phyloP scores from a whole-genome alignment of 2,113 vertebrate species.

The Ictalurus punctatus region DNA sequence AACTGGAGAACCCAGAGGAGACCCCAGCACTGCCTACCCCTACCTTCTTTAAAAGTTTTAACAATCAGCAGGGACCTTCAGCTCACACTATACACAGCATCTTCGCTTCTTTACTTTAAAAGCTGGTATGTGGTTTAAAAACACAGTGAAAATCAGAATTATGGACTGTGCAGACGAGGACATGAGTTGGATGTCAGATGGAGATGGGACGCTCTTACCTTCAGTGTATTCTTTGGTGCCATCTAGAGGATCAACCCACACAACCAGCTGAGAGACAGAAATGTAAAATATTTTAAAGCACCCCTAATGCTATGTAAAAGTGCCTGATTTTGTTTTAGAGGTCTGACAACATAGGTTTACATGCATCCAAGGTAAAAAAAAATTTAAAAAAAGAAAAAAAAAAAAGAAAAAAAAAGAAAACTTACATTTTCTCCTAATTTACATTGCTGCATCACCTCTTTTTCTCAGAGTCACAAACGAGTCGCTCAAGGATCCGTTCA shows the following conservation, averaged over 20 bases:
- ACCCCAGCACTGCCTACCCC: not conserved
- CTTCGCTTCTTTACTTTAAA: not conserved
- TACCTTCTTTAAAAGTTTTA: not conserved
- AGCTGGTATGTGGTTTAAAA: not conserved
- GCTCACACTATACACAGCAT: not conserved
- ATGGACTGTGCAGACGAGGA: not conserved
- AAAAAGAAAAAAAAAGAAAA: no score
- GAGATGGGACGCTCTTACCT: slow-evolving; percentile 72
- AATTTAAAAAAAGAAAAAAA: no score
- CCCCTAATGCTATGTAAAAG: no score
- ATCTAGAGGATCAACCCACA: slow-evolving; percentile 97
- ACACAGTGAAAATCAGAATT: not conserved
- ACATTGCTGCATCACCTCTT: no score
- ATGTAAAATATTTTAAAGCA: not conserved
- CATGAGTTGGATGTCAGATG: not conserved
- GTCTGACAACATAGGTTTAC: no score
- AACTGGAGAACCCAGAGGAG: not conserved
- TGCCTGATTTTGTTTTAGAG: no score
- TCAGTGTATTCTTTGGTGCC: slow-evolving; percentile 98
- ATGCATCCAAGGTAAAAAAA: no score
- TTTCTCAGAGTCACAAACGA: no score
- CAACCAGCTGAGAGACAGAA: slow-evolving; percentile 80
- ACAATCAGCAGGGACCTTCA: not conserved
- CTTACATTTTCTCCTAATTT: no score
- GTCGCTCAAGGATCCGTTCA: no score